phyloP scores from a whole-genome alignment of 2,797 vertebrate species.

The Loriculus beryllinus region DNA sequence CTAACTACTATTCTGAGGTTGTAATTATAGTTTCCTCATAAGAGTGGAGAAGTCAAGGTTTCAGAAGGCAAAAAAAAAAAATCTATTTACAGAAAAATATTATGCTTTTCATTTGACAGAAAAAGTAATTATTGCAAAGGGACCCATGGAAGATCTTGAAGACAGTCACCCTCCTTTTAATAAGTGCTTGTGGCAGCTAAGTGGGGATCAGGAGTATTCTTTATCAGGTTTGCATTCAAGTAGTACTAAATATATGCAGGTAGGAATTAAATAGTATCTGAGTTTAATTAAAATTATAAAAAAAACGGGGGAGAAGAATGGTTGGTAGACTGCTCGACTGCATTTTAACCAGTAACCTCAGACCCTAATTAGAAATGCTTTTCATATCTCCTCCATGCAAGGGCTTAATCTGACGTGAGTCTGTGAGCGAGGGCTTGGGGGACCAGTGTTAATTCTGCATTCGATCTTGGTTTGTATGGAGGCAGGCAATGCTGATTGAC shows the following conservation, averaged over 20 bases:
- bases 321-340: constrained; percentile 83
- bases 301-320: constrained; percentile 80
- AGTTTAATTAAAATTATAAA: constrained; percentile 99
- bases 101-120: constrained; percentile 78
- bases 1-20: constrained; percentile 56
- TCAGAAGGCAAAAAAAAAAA: constrained; percentile 58
- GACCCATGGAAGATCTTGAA: constrained; percentile 76
- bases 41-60: constrained; percentile 72
- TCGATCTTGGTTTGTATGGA: constrained; percentile 87
- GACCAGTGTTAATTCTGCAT: constrained; percentile 90
- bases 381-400: constrained; percentile 92
- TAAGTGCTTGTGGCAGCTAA: constrained; percentile 83
- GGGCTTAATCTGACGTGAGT: constrained; percentile 90
- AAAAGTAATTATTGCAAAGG: constrained; percentile 79
- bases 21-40: constrained; percentile 72
- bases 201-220: constrained; percentile 89
- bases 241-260: constrained; percentile 89
- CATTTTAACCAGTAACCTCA: constrained; percentile 93
- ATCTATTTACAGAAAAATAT: constrained; percentile 78
- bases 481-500: constrained; percentile 87
- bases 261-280: constrained; percentile 93
- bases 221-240: constrained; percentile 93
- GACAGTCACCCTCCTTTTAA: constrained; percentile 76
- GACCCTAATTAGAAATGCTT: constrained; percentile 95
- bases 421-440: constrained; percentile 84